Evolutionary conservation across 2,797 vertebrate species (phyloP), one percentile per base, ranked within the genome.

Genomic region (Nannoperca obscura): DNA sequence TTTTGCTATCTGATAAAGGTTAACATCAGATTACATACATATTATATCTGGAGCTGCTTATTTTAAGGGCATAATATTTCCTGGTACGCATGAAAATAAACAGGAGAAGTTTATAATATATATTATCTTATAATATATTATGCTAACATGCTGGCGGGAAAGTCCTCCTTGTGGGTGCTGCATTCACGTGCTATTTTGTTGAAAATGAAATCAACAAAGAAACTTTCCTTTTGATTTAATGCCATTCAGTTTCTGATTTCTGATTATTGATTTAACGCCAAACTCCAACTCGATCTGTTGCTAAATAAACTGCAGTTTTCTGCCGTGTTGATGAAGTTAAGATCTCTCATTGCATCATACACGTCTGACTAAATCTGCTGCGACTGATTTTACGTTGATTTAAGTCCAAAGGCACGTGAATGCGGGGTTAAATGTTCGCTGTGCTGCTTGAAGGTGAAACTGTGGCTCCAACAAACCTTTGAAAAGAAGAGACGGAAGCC

Each of bases 101-200:
- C 24, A 27, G 24, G 24, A 27, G 24, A 27, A 27, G 24, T 27
- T 2, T 27, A 1, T 27, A 27, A 27, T 27, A 27, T 27, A 27
- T 27, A 27, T 27, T 27, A 27, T 27, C 24, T 27, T 27, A 27
- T 27, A 27, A 27, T 27, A 27, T 32, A 15, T 24, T 20, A 3
- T 30, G 11, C 68, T 69, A 30, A 68, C 15, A 15, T 55, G 66
- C 62, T 60, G 2, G 15, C n/a, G n/a, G 38, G 30, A 53, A 38
- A 62, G 52, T 68, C 10, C 30, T 46, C n/a, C 17, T 55, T 7
- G 27, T 27, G 9, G 12, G n/a, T 47, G 63, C 20, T 78, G 50
- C 53, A 74, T 76, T 76, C 84, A 83, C 54, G 32, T 61, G 60
- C 22, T 53, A 38, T 53, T 32, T 36, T 57, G 19, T 13, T 59